Base-by-base conservation (phyloP, 2,888 invertebrate species). In the Temnothorax ravouxi region DNA sequence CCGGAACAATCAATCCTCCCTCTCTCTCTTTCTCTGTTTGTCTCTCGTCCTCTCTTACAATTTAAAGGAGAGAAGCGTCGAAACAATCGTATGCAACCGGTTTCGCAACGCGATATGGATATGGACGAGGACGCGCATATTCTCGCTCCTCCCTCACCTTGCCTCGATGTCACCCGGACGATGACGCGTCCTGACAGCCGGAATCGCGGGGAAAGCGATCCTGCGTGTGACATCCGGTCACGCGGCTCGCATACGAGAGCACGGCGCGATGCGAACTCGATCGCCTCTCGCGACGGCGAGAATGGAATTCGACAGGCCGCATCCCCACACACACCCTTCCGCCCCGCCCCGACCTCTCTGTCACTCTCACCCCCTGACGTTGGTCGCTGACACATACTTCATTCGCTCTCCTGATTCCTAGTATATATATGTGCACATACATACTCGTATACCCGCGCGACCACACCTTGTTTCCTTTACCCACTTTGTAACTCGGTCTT, bases 201-300 rank as follows among this genome's bases (percentile, higher is more conserved):
- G 86, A 86, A 90, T 86, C 87, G 88, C 80, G 84, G 88, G 71
- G 84, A 88, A 86, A 88, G 85, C 88, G 88, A 90, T 87, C 80
- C 90, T 90, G 89, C 71, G 82, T 86, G 89, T 88, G 89, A 90
- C 89, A 80, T 88, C 90, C 90, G 89, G 86, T 87, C 90, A 84
- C 85, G 88, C 85, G 79, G 75, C 61, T 59, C 79, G 85, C 80
- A 86, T 85, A 74, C 85, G 87, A 86, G 84, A 77, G 41, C 54
- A n/a, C 87, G 25, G 25, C 83, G 72, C 82, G 56, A 84, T 64
- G 74, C 29, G 86, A 79, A 86, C 66, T 84, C 67, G 72, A 84
- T 52, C 72, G 79, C 74, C 83, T 76, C 82, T 75, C 66, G 54
- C 84, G 75, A 87, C 84, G 76, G 85, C 76, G 82, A 84, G 67